Base-by-base conservation (phyloP, 2,797 vertebrate genomes). In the Bucorvus abyssinicus region DNA sequence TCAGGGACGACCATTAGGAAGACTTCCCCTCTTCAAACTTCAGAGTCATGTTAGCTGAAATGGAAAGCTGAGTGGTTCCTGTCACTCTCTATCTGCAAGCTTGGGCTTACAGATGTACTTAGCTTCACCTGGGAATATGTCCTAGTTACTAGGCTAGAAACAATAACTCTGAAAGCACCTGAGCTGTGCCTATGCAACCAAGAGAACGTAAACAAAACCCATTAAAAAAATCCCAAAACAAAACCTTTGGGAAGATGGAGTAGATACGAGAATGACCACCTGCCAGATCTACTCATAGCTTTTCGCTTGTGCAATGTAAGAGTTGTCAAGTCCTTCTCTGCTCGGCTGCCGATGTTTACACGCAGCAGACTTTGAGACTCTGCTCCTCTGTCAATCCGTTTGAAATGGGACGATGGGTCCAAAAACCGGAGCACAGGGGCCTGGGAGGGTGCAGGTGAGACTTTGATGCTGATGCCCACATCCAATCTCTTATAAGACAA, bases 381-480 rank as follows among this genome's bases (percentile, higher is more conserved):
- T 55, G 15, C 20, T 90, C 6, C n/a, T 85, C 18, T 85, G 29
- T 11, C 60, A 55, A 0, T 70, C 64, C 70, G 9, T 5, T 70
- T 70, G 40, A 84, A 93, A 53, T 10, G 34, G 63, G 14, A 8
- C 67, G 34, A 44, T 15, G 29, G 22, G 30, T 61, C 23, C 26
- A 61, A 52, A 79, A 82, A 19, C 0, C 80, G 49, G 44, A 82
- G 19, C 44, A 73, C 23, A 36, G 7, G 10, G 16, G 4, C 2
- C 8, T 6, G 22, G 3, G 1, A 6, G 5, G 1, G 14, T 30
- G 7, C 16, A 19, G 0, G 0, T 50, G 44, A 53, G 36, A 26
- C 32, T 59, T 67, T 19, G 23, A 24, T 92, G 49, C 21, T 65
- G 69, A 49, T 90, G 9, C 20, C 4, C 23, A 10, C 14, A 24